Evolutionary conservation across 2,113 vertebrate genomes (phyloP).

Genomic region (Nothocercus nigrocapillus): DNA sequence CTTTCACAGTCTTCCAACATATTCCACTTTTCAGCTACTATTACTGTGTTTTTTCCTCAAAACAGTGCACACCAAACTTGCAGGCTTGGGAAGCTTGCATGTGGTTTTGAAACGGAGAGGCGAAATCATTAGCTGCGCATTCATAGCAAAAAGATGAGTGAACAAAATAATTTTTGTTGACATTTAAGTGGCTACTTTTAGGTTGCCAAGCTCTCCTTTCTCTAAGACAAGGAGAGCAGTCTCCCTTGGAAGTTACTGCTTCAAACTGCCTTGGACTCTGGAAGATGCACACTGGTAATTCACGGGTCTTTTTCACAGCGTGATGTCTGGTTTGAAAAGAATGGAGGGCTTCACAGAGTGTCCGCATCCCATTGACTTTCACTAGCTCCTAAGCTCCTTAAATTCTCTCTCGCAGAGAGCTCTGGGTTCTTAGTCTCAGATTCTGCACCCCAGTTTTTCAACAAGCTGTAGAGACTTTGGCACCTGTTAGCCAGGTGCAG

Average conservation of each 20-base stretch:
- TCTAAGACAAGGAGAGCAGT: neutral
- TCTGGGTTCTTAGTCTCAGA: neutral
- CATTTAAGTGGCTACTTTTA: neutral
- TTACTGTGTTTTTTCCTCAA: neutral
- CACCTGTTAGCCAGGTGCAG: neutral
- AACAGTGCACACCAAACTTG: neutral
- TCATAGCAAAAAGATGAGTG: neutral
- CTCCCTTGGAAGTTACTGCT: neutral
- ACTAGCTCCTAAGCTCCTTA: neutral
- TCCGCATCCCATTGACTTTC: neutral
- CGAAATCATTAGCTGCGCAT: neutral
- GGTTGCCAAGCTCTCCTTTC: neutral
- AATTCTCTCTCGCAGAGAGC: neutral
- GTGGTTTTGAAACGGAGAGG: neutral
- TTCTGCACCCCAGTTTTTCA: neutral
- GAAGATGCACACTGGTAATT: neutral
- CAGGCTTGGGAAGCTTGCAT: neutral
- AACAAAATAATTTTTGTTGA: neutral
- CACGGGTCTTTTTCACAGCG: rapidly evolving
- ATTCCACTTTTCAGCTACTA: neutral
- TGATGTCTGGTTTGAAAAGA: neutral
- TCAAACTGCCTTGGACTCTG: rapidly evolving
- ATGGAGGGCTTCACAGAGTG: neutral
- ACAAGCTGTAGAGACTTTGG: neutral
- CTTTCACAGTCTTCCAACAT: neutral